Evolutionary conservation across 2,888 invertebrate genomes (phyloP).

Genomic region (Ceriagrion tenellum): DNA sequence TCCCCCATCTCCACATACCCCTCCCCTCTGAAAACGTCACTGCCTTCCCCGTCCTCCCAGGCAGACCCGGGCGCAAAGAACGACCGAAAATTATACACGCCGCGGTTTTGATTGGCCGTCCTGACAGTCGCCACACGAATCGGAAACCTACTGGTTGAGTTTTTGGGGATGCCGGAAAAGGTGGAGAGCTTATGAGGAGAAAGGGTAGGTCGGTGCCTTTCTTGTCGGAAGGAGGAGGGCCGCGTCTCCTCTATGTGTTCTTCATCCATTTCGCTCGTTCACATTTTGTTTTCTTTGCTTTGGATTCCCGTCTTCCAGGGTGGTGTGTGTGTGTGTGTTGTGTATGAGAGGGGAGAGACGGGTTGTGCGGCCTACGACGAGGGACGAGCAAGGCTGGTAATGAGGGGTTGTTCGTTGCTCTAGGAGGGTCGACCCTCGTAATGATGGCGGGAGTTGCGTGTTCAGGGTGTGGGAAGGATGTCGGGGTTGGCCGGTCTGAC

Average conservation of each 20-base stretch:
- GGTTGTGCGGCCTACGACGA: neutral
- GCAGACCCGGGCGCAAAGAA: neutral
- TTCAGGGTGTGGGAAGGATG: conserved; percentile 4
- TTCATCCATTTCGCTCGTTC: neutral
- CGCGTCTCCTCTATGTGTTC: neutral
- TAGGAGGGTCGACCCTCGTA: neutral
- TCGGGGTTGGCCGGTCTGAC: neutral
- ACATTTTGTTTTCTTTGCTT: neutral
- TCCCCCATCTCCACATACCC: neutral
- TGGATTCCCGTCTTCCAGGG: neutral
- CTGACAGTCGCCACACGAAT: neutral
- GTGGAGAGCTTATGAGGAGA: neutral
- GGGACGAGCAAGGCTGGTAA: neutral
- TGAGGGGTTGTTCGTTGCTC: neutral
- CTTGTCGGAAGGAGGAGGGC: neutral
- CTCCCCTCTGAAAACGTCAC: neutral
- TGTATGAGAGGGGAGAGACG: neutral
- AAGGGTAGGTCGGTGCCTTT: neutral
- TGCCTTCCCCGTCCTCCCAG: neutral
- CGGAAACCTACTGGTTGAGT: neutral
- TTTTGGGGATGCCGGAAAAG: neutral
- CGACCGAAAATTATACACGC: conserved; percentile 64
- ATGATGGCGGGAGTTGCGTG: neutral
- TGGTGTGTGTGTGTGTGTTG: neutral
- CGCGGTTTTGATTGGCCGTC: conserved; percentile 59